Conservation (phyloP, 2,888 invertebrate species). For the Cancer borealis region DNA sequence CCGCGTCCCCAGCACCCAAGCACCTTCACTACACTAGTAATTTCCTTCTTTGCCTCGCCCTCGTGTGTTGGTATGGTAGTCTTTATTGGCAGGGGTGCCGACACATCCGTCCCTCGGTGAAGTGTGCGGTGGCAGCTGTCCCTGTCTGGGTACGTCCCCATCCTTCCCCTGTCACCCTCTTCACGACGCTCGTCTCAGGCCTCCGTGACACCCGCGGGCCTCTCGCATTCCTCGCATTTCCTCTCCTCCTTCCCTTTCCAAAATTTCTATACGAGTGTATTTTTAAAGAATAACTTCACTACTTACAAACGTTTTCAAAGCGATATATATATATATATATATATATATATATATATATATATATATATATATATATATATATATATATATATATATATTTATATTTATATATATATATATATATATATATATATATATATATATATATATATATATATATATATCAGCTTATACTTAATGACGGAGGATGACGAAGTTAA, state of each 20-base stretch:
- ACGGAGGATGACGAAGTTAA: background rate
- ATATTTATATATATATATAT: background rate
- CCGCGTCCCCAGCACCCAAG: background rate
- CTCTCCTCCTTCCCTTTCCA: background rate
- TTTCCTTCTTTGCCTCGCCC: background rate
- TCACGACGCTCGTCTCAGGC: background rate
- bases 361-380: no score
- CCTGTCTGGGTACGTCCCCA: background rate
- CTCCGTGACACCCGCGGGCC: background rate
- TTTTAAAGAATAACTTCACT: background rate
- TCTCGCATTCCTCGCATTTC: constrained; percentile 22
- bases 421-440: background rate
- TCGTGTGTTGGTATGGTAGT: background rate
- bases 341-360: no score
- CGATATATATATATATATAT: background rate
- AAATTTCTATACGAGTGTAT: constrained; percentile 2
- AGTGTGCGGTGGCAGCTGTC: constrained; percentile 14
- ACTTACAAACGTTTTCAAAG: background rate
- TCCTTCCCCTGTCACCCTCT: background rate
- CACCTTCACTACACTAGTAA: background rate
- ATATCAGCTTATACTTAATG: background rate
- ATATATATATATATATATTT: no score
- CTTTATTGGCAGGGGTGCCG: background rate
- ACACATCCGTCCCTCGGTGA: constrained; percentile 12
- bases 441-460: background rate